Conservation (phyloP, 2,797 vertebrate genomes). For the Mormyrus proboscirostris region DNA sequence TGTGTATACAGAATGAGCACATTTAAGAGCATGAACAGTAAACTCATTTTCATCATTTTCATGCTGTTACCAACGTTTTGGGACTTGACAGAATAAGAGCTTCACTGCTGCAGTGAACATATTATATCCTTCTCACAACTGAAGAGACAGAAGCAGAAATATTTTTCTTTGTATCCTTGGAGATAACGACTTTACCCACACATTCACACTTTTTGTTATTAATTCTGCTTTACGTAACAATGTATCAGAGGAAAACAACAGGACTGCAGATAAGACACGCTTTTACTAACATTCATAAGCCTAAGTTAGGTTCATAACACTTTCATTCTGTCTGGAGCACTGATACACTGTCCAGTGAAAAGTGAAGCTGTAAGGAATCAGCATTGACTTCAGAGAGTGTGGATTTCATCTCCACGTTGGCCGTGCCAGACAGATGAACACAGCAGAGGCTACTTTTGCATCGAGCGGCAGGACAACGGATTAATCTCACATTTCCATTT, state of each 20-base stretch:
- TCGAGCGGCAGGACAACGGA: neutral
- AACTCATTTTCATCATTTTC: neutral
- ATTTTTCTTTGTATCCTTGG: conserved; percentile 1
- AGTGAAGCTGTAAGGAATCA: neutral
- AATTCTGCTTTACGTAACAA: neutral
- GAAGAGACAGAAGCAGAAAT: neutral
- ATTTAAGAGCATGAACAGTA: neutral
- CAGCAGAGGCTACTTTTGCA: neutral
- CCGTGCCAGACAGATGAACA: neutral
- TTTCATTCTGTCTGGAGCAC: neutral
- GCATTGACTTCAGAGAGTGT: neutral
- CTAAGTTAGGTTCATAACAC: neutral
- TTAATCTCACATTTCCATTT: neutral
- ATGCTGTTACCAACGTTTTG: neutral
- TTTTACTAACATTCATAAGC: neutral
- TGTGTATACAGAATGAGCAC: neutral
- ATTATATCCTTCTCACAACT: neutral
- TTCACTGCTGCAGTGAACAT: neutral
- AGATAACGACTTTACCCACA: conserved; percentile 4
- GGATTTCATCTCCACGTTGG: neutral
- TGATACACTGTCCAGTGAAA: neutral
- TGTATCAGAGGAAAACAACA: neutral
- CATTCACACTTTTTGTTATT: neutral
- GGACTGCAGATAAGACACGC: neutral
- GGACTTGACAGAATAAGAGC: neutral